Percentiles rank a stretch among this genome's conserved stretches.
phyloP scores from a whole-genome alignment of 2,888 invertebrate species.

The Heterodera filipjevi region DNA sequence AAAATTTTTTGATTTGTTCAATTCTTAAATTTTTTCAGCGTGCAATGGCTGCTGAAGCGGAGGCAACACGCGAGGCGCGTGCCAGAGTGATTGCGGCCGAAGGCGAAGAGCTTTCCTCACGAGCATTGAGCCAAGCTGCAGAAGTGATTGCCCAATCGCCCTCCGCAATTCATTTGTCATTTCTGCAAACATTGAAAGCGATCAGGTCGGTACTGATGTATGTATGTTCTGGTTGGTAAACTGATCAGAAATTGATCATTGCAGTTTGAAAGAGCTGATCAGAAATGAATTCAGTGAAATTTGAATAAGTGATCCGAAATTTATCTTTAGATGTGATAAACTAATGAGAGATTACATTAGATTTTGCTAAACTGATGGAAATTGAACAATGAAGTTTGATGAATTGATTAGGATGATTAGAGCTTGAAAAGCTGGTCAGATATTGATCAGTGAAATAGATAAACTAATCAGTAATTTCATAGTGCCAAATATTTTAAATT shows the following conservation, averaged over 20 bases:
- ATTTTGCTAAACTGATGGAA: too few species aligned
- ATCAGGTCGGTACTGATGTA: constrained; percentile 33
- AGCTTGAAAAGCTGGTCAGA: too few species aligned
- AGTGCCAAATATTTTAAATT: too few species aligned
- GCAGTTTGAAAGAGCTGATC: background rate
- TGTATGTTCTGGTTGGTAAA: background rate
- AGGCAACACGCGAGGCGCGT: constrained; percentile 73
- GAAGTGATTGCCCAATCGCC: constrained; percentile 79
- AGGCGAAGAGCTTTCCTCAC: constrained; percentile 82
- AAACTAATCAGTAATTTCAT: too few species aligned
- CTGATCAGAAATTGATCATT: background rate
- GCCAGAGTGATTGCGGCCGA: constrained; percentile 80
- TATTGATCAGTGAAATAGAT: too few species aligned
- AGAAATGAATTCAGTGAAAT: too few species aligned
- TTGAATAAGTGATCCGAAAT: too few species aligned
- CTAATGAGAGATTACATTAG: too few species aligned
- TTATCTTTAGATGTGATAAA: too few species aligned
- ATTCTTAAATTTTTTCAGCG: constrained; percentile 67
- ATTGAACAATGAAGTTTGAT: too few species aligned
- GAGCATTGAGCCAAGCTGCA: constrained; percentile 73
- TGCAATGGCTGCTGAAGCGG: constrained; percentile 94
- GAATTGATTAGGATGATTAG: too few species aligned
- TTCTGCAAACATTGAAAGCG: constrained; percentile 79
- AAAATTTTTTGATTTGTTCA: background rate
- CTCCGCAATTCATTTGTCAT: constrained; percentile 88